Base-by-base conservation (phyloP, 2,888 invertebrate genomes). In the Orthosia cruda region DNA sequence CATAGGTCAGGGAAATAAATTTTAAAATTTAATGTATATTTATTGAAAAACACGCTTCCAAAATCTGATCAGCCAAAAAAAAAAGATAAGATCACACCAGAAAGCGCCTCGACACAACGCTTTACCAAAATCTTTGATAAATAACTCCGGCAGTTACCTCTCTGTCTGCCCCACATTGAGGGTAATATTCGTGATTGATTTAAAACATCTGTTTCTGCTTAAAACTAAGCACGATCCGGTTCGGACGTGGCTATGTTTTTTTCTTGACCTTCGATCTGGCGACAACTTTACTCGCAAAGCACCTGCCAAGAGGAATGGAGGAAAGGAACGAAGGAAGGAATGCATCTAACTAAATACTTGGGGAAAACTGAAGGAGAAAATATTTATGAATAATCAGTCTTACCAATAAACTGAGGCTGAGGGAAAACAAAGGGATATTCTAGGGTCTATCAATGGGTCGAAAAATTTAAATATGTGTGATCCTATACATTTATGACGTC, bases 271-370 rank as follows among this genome's bases (percentile, higher is more conserved):
- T 84, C 77, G 85, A 68, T 72, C 85, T 81, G 65, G 81, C 71
- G 71, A 81, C 68, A 81, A 81, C 82, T 81, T 85, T 83, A 85
- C 82, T 85, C 65, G 81, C 81, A 82, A 82, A 80, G 81, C 81
- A 82, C 73, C 81, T 82, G 81, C 49, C 71, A 62, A 80, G 64
- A 86, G 84, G 61, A 45, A 45, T 20, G 61, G 16, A 57, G 32
- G 40, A n/a, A 7, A 13, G 58, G 58, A 58, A 18, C 5, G 40
- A n/a, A 15, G 15, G 13, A 7, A 13, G 45, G 40, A 66, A 71
- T 66, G 63, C 69, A 52, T 63, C 76, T 84, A 74, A 72, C 57
- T 83, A 70, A 50, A 16, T 62, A 71, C 59, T 23, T 50, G 15
- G 12, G 15, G 45, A 18, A 3, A 0, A 9, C 15, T 16, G n/a